A percentile compares a stretch with the other conserved stretches of the same genome.
phyloP scores from a whole-genome alignment of 2,113 vertebrate genomes.

The Pica pica region DNA sequence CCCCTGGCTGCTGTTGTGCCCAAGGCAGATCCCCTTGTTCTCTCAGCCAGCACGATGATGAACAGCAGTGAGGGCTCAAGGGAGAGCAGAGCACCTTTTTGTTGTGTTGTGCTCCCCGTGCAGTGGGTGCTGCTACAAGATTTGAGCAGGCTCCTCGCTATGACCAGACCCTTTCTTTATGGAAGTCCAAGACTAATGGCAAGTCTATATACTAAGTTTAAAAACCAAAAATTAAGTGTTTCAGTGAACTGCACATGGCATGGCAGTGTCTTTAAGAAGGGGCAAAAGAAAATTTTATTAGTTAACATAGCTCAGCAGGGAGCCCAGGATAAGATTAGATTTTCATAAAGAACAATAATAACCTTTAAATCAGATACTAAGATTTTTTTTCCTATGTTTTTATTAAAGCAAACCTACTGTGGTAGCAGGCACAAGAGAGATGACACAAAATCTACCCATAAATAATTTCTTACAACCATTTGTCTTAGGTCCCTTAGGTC shows the following conservation, averaged over 20 bases:
- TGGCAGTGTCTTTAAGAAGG: background rate
- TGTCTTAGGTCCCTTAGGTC: background rate
- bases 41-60: background rate
- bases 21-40: background rate
- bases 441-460: background rate
- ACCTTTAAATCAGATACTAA: background rate
- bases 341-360: background rate
- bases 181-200: background rate
- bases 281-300: background rate
- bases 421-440: background rate
- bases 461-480: background rate
- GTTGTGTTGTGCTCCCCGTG: accelerated
- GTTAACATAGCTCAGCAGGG: background rate
- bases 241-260: background rate
- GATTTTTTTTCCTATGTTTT: background rate
- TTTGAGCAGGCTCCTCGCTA: background rate
- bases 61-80: background rate
- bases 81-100: accelerated
- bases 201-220: background rate
- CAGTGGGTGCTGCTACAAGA: background rate
- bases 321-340: background rate
- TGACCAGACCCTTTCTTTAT: background rate
- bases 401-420: background rate
- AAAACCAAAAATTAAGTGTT: background rate
- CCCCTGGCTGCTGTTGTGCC: accelerated